A percentile compares a stretch with the other conserved stretches of the same genome.
Conservation (phyloP, 2,797 vertebrate genomes). For the Paedocypris micromegethes region DNA sequence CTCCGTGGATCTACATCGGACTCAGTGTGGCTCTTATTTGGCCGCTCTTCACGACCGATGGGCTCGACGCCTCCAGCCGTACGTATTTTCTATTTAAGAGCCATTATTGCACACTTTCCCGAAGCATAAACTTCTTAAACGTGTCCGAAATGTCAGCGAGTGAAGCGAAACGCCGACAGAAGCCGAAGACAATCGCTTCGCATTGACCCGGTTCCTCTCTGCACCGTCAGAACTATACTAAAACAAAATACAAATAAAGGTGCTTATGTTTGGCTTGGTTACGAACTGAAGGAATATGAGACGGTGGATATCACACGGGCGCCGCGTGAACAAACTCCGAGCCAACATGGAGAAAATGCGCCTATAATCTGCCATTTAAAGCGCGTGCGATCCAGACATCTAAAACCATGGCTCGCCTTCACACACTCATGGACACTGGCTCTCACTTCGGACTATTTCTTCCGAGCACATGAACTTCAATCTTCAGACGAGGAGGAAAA, state of each 20-base stretch:
- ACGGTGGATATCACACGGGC: not conserved
- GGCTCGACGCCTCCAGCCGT: constrained; percentile 6
- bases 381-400: not conserved
- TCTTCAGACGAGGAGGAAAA: not conserved
- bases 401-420: constrained; percentile 8
- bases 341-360: constrained; percentile 17
- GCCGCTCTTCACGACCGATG: constrained; percentile 8
- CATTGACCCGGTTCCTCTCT: not conserved
- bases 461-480: constrained; percentile 12
- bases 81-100: not conserved
- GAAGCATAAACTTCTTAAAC: constrained; percentile 1
- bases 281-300: constrained; percentile 5
- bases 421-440: not conserved
- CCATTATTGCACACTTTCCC: not conserved
- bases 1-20: constrained; percentile 1
- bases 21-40: constrained; percentile 17
- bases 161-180: constrained; percentile 32
- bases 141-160: constrained; percentile 28
- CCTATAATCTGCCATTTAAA: constrained; percentile 1
- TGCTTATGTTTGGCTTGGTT: not conserved
- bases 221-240: no score
- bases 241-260: no score
- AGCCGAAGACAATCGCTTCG: constrained; percentile 24
- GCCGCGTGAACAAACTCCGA: constrained; percentile 2
- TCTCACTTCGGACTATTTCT: constrained; percentile 1